Evolutionary conservation across 2,797 vertebrate genomes (phyloP).

Genomic region (Hoplostethus atlanticus): DNA sequence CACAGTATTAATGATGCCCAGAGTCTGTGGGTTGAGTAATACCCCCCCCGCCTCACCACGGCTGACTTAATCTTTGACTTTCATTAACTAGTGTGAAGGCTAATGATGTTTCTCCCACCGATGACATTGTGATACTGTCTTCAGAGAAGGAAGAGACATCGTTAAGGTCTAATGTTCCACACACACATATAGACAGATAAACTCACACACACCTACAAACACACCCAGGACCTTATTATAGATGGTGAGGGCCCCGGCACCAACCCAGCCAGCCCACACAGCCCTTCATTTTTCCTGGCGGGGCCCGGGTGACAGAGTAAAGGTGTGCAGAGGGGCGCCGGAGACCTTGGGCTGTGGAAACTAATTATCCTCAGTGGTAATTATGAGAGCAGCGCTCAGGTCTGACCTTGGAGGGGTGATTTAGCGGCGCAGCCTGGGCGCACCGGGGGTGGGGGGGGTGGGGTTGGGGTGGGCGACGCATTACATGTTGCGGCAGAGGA

Average conservation of each 20-base stretch:
- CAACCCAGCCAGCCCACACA: constrained; percentile 26
- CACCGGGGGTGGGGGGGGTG: background rate
- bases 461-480: background rate
- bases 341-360: constrained; percentile 78
- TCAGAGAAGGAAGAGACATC: constrained; percentile 62
- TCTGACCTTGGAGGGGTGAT: constrained; percentile 78
- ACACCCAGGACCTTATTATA: constrained; percentile 63
- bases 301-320: constrained; percentile 74
- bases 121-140: constrained; percentile 70
- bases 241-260: constrained; percentile 48
- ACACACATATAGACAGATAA: background rate
- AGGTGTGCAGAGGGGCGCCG: constrained; percentile 72
- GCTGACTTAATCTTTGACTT: constrained; percentile 83
- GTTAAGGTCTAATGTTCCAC: constrained; percentile 75
- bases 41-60: constrained; percentile 66
- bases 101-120: constrained; percentile 72
- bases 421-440: constrained; percentile 36
- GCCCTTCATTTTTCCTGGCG: constrained; percentile 64
- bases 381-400: constrained; percentile 74
- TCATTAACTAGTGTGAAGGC: constrained; percentile 80
- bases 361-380: constrained; percentile 85
- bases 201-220: constrained; percentile 45
- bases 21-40: constrained; percentile 67
- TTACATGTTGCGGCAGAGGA: constrained; percentile 30
- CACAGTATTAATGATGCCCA: constrained; percentile 68